A percentile compares a stretch with the other conserved stretches of the same genome.
Conservation (phyloP, 2,113 vertebrate genomes). For the Haemorhous mexicanus region DNA sequence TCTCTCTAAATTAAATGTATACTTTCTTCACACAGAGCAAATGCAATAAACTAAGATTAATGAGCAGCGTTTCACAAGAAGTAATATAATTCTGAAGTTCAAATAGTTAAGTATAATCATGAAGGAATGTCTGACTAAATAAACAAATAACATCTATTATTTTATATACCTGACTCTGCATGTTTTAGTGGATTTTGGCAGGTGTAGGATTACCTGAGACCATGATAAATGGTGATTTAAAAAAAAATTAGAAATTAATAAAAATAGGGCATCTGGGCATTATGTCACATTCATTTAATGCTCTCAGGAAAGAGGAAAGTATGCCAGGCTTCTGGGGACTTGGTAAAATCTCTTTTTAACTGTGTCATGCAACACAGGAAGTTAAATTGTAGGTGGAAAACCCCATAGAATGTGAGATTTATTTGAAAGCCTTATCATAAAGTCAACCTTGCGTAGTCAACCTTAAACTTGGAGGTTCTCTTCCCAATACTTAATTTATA, state of each 20-base stretch:
- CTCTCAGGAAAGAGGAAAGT: background rate
- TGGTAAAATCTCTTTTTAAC: background rate
- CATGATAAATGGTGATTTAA: background rate
- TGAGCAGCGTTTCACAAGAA: slow-evolving; percentile 13
- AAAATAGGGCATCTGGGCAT: background rate
- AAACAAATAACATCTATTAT: background rate
- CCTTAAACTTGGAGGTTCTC: background rate
- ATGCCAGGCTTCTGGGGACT: background rate
- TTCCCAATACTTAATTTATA: background rate
- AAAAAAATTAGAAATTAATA: background rate
- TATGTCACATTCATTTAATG: background rate
- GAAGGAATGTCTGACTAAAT: slow-evolving; percentile 27
- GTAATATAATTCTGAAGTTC: background rate
- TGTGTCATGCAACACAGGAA: background rate
- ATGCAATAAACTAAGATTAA: background rate
- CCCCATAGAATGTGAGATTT: background rate
- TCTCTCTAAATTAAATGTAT: background rate
- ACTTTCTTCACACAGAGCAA: background rate
- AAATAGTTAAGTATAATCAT: slow-evolving; percentile 35
- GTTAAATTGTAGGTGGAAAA: background rate
- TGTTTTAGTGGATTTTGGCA: background rate
- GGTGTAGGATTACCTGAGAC: background rate
- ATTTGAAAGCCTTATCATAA: background rate
- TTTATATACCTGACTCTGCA: background rate
- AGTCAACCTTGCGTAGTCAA: background rate